These are phyloP conservation scores for Dicrurus megarhynchus DNA, from an alignment of 2,113 vertebrate species.

Conservation along the genomic window DNA sequence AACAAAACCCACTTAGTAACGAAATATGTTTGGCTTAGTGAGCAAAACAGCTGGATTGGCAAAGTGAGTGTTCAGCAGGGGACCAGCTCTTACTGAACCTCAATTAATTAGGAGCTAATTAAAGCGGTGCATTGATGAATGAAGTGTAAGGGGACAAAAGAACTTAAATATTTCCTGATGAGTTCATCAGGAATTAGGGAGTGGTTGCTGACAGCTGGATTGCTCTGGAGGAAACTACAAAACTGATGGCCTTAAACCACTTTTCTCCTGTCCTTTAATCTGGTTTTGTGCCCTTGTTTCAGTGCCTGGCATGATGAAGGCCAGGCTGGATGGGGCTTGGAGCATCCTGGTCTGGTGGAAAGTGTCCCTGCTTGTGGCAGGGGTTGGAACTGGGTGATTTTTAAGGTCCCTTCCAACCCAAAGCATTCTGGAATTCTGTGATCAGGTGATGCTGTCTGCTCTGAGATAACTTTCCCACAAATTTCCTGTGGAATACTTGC, in stretches of 20 bases:
- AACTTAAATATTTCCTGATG: background rate
- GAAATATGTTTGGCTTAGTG: fast-evolving
- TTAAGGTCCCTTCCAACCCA: background rate
- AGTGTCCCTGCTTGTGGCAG: background rate
- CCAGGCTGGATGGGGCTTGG: background rate
- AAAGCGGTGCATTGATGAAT: background rate
- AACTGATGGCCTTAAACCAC: background rate
- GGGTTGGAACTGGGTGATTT: background rate
- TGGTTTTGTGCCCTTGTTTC: background rate
- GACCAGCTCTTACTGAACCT: background rate
- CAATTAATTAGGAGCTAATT: background rate
- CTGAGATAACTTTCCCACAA: fast-evolving
- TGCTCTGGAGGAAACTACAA: background rate
- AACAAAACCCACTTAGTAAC: background rate
- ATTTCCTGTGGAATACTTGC: background rate
- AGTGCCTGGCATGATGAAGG: fast-evolving
- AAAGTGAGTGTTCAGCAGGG: background rate
- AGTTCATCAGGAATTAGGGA: background rate
- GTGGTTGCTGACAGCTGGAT: background rate
- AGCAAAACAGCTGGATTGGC: background rate
- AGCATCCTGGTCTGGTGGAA: background rate
- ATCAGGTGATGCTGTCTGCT: background rate
- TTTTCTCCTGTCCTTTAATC: background rate
- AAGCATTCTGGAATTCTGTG: background rate
- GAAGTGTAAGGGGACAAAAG: background rate